Evolutionary conservation across 92 coral and sea anemone genomes (phyloP), one percentile per base, ranked within the genome.

Genomic region (Hydrozoanthus gracilis): DNA sequence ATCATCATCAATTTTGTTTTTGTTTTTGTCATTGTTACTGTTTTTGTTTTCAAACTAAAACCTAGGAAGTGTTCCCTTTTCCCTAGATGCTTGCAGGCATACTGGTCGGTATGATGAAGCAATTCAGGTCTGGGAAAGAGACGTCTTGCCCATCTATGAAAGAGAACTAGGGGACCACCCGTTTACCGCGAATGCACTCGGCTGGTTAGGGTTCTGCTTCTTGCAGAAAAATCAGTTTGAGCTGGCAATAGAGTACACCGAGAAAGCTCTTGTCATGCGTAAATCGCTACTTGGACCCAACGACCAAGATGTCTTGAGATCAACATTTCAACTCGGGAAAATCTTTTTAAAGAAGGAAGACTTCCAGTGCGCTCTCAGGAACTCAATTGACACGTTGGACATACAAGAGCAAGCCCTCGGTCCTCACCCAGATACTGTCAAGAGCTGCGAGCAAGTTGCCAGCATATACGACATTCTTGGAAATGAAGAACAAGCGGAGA

Each of bases 301-400:
- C 49, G 82, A 77, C 65, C 82, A 77, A 77, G 82, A 77, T 15
- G 67, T 77, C 14, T 54, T 77, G 82, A 56, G 82, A 77, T 77
- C 69, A 12, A 77, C 17, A 3, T 77, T 77, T 77, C 82, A 54
- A 44, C 48, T 77, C 12, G 82, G 82, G 12, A 66, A 77, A 48
- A 55, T 77, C 55, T 77, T 18, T 27, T 18, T 39, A 20, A 16
- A 77, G 65, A 66, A 77, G 13, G 67, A 50, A 13, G 8, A 58
- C 18, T 2, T 35, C 4, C 4, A 54, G 16, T 15, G 3, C 66
- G 82, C 82, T 2, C 82, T 77, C 55, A 35, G 39, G 17, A 77
- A 20, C 2, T 77, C 56, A 51, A 2, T 0, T 10, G 68, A 77
- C 16, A 77, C 82, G 13, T 20, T 77, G 82, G 2, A 2, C 66